Base-by-base conservation (phyloP, 2,113 vertebrate genomes). In the Oryzias curvinotus region DNA sequence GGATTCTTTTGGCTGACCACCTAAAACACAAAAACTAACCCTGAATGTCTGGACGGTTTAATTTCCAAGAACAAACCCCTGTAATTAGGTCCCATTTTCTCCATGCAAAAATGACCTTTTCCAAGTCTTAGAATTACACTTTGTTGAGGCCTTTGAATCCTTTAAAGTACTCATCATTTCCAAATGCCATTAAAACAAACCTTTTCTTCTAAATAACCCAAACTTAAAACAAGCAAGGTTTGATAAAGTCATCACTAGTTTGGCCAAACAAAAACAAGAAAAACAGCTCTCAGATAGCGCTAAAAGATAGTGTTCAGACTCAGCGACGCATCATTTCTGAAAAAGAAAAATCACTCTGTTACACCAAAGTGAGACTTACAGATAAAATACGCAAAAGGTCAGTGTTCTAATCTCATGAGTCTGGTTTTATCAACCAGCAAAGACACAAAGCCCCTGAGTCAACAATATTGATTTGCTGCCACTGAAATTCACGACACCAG, bases 391-490 rank as follows among this genome's bases (percentile, higher is more conserved):
- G 14, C 62, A 14, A 80, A 85, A 81, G 82, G 80, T 81, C 76
- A 76, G 48, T 26, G 57, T 77, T 65, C 77, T 75, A 53, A 80
- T 83, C 74, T 71, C 64, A 55, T 10, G 54, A 58, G 81, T 82
- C 78, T 52, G 47, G 52, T 78, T 80, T 60, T 52, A 81, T 77
- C 68, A 80, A 51, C 46, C 73, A 45, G 60, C 53, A 60, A 66
- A 87, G 71, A 77, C 85, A 56, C 52, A 70, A 53, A 71, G 72
- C 70, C 68, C 44, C 62, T 71, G 75, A 82, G 68, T 88, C 83
- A 84, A 74, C 68, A 55, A 14, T 68, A 88, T 81, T 64, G 84
- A 89, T 87, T 76, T 73, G 65, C 73, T 89, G 84, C 65, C 83
- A 78, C 59, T 53, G 44, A 64, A 79, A 73, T 65, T 68, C 55